These are phyloP conservation scores for Heliconius cydno DNA, from an alignment of 2,888 invertebrate genomes.

Conservation along the genomic window DNA sequence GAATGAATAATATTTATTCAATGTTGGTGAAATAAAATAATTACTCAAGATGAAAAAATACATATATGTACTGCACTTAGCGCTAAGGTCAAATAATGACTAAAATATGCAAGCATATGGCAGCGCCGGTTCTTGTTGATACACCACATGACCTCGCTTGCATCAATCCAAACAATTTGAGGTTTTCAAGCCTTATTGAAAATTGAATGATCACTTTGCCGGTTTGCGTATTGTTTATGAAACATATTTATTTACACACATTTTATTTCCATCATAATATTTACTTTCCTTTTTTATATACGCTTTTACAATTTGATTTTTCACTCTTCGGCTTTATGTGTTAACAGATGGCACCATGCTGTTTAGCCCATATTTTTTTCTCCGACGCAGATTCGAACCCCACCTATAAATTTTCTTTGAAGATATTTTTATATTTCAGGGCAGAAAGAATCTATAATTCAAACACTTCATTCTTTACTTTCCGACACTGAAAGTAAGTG, in stretches of 20 bases:
- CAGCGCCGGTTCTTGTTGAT: neutral
- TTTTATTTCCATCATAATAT: neutral
- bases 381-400: neutral
- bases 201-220: slow-evolving; percentile 1
- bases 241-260: neutral
- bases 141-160: neutral
- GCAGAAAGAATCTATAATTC: no score
- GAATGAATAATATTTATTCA: no score
- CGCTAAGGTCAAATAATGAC: neutral
- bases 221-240: neutral
- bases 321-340: neutral
- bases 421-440: no score
- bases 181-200: slow-evolving; percentile 6
- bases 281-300: neutral
- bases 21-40: neutral
- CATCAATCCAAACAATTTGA: slow-evolving; percentile 1
- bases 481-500: no score
- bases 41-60: neutral
- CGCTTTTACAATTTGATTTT: neutral
- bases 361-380: neutral
- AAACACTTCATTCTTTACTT: no score
- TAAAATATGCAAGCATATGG: neutral
- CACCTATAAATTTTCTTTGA: neutral
- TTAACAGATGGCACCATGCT: neutral
- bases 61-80: neutral